Base-by-base conservation (phyloP, 92 coral and sea anemone species). In the Phenganax marumi region DNA sequence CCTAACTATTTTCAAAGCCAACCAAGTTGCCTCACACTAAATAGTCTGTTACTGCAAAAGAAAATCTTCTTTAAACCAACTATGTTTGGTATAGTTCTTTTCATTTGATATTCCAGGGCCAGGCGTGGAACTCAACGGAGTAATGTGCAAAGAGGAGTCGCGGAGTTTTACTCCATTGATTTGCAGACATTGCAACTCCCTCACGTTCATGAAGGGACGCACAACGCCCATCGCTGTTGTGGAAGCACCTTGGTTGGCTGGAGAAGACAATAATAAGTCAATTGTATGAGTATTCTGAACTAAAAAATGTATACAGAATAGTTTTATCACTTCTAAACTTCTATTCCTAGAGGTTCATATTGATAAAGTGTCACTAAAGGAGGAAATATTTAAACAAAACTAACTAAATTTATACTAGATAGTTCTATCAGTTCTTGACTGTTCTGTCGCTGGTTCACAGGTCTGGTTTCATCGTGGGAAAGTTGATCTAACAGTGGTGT, bases 101-200 rank as follows among this genome's bases (percentile, higher is more conserved):
- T 16, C 0, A 17, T 50, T n/a, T 76, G 24, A 16, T 7, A 6
- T 80, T 57, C 14, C 22, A 89, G n/a, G n/a, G n/a, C n/a, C n/a
- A n/a, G 92, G 82, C 24, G 6, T 85, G 50, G 85, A 76, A 72
- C 53, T 88, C 46, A 90, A 90, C 75, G 74, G 89, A 50, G 49
- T 78, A 24, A 88, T 63, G 52, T 91, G 84, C 24, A 89, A 89
- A 46, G 89, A 89, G 72, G 81, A 66, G 13, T 80, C 85, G 7
- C 68, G 47, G 33, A 86, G 91, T 50, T 84, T 75, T 81, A 84
- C 90, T 12, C 92, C 97, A 8, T 85, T 85, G 24, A 77, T 82
- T 5, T 93, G 97, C 54, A 12, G 33, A 48, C 81, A 55, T 7
- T 76, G 81, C 14, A 43, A 76, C 26, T n/a, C n/a, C n/a, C n/a